Conservation (phyloP, 2,888 invertebrate genomes). For the Orchesella flavescens region DNA sequence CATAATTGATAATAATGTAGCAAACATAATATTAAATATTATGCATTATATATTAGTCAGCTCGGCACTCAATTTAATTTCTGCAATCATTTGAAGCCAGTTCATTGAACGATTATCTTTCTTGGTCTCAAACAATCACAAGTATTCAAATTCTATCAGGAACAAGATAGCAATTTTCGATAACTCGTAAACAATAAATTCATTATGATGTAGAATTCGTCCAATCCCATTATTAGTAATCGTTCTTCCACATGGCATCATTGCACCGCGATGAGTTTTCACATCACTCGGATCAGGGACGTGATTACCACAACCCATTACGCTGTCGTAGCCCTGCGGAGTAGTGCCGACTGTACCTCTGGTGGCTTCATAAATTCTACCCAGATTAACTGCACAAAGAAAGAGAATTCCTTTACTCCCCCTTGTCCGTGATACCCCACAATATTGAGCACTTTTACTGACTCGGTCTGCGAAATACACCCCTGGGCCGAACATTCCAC, state of each 20-base stretch:
- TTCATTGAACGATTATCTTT: too few species aligned
- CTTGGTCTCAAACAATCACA: too few species aligned
- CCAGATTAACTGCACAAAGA: conserved; percentile 6
- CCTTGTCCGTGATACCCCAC: neutral
- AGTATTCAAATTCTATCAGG: conserved; percentile 10
- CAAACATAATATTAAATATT: too few species aligned
- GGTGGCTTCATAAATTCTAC: neutral
- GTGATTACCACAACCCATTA: conserved; percentile 6
- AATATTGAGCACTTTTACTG: conserved; percentile 7
- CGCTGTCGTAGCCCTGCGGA: conserved; percentile 5
- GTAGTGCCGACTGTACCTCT: neutral
- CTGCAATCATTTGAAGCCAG: too few species aligned
- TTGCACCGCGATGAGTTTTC: neutral
- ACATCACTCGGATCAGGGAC: conserved; percentile 17
- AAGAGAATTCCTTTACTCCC: neutral
- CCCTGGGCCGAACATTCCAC: conserved; percentile 9
- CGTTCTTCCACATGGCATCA: conserved; percentile 10
- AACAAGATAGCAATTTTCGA: conserved; percentile 16
- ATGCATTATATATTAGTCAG: too few species aligned
- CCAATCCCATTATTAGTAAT: too few species aligned
- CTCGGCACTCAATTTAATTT: too few species aligned
- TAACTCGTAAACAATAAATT: conserved; percentile 12
- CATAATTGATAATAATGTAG: too few species aligned
- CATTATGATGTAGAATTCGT: conserved; percentile 7
- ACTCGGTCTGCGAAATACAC: conserved; percentile 23